Percentiles rank a stretch among this genome's conserved stretches.
phyloP scores from a whole-genome alignment of 2,113 vertebrate genomes.

The Octodon degus region DNA sequence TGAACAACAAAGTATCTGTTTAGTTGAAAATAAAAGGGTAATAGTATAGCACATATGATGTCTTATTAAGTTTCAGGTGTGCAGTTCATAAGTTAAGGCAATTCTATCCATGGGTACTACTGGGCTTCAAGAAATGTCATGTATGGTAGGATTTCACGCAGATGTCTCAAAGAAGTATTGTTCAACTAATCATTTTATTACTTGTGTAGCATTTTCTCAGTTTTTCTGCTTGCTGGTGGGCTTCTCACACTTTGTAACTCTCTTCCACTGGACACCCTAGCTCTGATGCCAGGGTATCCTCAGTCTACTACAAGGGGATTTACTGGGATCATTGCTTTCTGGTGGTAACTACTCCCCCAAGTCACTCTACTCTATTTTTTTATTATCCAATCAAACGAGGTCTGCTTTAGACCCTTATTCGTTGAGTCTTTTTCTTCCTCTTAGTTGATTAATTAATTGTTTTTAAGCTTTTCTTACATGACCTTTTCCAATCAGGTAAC shows the following conservation, averaged over 20 bases:
- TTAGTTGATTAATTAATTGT: neutral
- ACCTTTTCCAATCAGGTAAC: neutral
- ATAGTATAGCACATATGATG: neutral
- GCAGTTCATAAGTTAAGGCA: neutral
- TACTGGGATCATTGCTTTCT: neutral
- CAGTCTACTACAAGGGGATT: neutral
- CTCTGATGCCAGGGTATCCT: neutral
- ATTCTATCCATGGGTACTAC: neutral
- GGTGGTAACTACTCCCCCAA: neutral
- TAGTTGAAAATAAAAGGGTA: slow-evolving; percentile 40
- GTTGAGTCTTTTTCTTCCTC: neutral
- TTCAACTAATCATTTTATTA: neutral
- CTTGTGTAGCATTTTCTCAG: neutral
- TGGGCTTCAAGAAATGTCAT: neutral
- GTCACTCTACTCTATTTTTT: neutral
- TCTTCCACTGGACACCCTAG: neutral
- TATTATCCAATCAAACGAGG: neutral
- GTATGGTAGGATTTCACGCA: neutral
- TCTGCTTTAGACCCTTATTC: neutral
- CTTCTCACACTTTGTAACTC: neutral
- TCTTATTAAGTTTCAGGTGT: neutral
- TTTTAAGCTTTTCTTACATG: neutral
- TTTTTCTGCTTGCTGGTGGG: neutral
- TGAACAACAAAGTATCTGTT: neutral
- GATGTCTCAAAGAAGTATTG: neutral